These are phyloP conservation scores for Xanthia togata DNA, from an alignment of 2,888 invertebrate genomes.

Conservation along the genomic window DNA sequence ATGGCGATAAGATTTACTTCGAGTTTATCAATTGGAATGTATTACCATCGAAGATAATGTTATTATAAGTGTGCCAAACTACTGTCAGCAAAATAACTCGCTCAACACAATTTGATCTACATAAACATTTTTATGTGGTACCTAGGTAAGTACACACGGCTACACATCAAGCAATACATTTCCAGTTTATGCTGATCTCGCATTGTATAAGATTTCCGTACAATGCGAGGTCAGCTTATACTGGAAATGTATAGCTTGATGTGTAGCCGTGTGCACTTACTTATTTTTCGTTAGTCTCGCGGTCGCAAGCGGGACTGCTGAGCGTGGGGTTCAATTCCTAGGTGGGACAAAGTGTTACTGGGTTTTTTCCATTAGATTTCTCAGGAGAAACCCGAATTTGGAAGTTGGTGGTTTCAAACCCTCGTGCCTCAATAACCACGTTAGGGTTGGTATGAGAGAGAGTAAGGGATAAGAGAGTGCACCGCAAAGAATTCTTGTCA, in stretches of 20 bases:
- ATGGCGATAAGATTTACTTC: slow-evolving; percentile 26
- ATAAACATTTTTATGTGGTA: not conserved
- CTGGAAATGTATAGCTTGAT: no score
- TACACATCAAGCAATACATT: no score
- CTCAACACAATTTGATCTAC: not conserved
- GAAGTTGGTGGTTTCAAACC: not conserved
- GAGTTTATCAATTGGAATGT: slow-evolving; percentile 50
- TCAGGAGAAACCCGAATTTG: not conserved
- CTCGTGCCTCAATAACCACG: not conserved
- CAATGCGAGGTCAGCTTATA: no score
- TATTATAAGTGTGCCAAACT: slow-evolving; percentile 12
- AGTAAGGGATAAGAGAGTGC: not conserved
- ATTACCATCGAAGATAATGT: slow-evolving; percentile 22
- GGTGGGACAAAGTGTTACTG: not conserved
- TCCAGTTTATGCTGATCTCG: no score
- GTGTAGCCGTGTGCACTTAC: no score
- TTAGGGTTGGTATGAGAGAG: not conserved
- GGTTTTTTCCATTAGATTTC: not conserved
- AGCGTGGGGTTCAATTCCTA: not conserved
- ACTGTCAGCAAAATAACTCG: slow-evolving; percentile 8
- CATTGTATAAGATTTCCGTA: no score
- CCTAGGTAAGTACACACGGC: no score
- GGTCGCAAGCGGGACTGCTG: not conserved
- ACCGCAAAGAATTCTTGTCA: not conserved
- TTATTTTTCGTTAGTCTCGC: not conserved